Percentiles rank a stretch among this genome's conserved stretches.
These are phyloP conservation scores for Salvelinus alpinus DNA, from an alignment of 2,113 vertebrate species.

Conservation along the genomic window DNA sequence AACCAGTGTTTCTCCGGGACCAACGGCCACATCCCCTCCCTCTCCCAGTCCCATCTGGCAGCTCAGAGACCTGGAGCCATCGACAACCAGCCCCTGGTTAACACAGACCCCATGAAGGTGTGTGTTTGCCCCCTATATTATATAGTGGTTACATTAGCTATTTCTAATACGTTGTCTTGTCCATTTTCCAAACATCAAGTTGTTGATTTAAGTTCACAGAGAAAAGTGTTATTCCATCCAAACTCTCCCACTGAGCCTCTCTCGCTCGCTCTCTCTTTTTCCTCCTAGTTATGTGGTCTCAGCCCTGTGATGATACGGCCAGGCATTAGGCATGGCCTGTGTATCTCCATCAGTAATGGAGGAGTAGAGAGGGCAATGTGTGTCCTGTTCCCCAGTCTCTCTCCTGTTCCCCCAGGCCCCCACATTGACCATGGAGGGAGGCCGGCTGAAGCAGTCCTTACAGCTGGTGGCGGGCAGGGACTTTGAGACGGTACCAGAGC, in stretches of 20 bases:
- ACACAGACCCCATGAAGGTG: conserved; percentile 85
- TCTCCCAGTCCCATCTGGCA: conserved; percentile 61
- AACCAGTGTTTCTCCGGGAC: conserved; percentile 89
- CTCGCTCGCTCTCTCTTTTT: background rate
- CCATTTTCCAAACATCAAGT: too few relatives aligned
- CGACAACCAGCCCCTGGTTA: conserved; percentile 93
- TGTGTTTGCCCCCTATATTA: background rate
- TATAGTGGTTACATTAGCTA: too few relatives aligned
- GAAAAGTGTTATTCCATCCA: too few relatives aligned
- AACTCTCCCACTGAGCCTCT: too few relatives aligned
- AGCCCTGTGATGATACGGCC: background rate
- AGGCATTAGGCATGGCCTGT: background rate
- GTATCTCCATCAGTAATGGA: conserved; percentile 32
- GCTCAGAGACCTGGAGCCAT: conserved; percentile 95
- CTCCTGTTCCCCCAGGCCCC: conserved; percentile 77
- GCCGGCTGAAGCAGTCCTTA: conserved; percentile 84
- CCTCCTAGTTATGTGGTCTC: too few relatives aligned
- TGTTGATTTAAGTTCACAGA: too few relatives aligned
- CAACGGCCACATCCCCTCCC: conserved; percentile 84
- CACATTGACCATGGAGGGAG: conserved; percentile 93
- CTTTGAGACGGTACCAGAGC: conserved; percentile 93
- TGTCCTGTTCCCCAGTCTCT: background rate
- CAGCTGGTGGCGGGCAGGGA: conserved; percentile 80
- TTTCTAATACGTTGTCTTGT: too few relatives aligned
- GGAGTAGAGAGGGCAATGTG: background rate